phyloP scores from a whole-genome alignment of 2,888 invertebrate genomes.

The Sesamia inferens region DNA sequence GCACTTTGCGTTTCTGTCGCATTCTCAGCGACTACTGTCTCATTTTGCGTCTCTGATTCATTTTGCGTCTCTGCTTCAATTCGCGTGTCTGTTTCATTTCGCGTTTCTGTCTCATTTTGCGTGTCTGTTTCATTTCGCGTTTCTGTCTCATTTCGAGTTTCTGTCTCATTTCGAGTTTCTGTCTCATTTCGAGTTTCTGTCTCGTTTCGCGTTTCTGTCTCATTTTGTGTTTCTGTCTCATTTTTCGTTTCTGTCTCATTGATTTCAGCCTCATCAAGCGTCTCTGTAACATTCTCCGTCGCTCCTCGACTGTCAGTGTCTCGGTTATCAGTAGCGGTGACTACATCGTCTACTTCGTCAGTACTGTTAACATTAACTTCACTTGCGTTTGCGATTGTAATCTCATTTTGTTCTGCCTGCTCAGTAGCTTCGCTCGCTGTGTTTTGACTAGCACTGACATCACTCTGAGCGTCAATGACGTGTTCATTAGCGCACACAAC shows the following conservation, averaged over 20 bases:
- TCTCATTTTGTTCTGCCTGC: conserved; percentile 47
- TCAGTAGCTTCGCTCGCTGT: conserved; percentile 32
- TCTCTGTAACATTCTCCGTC: conserved; percentile 16
- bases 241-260: conserved; percentile 1
- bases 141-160: not conserved
- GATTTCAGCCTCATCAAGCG: conserved; percentile 12
- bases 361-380: conserved; percentile 31
- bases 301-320: conserved; percentile 25
- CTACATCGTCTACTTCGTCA: conserved; percentile 39
- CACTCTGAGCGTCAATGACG: conserved; percentile 73
- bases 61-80: conserved; percentile 6
- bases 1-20: not conserved
- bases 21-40: not conserved
- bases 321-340: conserved; percentile 29
- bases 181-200: conserved; percentile 3
- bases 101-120: conserved; percentile 1
- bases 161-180: conserved; percentile 7
- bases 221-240: not conserved
- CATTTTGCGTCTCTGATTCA: not conserved
- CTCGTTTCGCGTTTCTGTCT: too few species aligned
- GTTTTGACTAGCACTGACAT: conserved; percentile 75
- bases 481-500: conserved; percentile 84
- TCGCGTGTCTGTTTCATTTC: not conserved
- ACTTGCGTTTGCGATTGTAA: conserved; percentile 33
- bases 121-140: not conserved